Evolutionary conservation across 2,113 vertebrate species (phyloP).

Genomic region (Peromyscus polionotus): DNA sequence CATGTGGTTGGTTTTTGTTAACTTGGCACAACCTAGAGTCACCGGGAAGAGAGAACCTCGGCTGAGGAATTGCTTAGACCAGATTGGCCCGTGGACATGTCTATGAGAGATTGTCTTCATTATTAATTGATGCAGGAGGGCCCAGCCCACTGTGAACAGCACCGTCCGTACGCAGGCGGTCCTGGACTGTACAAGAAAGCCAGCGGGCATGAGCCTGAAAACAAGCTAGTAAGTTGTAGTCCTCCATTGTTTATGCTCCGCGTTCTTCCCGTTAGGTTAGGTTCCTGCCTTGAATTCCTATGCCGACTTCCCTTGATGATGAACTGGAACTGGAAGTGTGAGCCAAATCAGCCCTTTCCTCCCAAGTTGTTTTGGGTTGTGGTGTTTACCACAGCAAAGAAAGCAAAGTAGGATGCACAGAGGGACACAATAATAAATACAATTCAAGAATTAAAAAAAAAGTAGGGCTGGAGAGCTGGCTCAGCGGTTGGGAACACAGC

Average conservation of each 20-base stretch:
- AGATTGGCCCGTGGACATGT: too few relatives aligned
- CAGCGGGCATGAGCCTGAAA: not conserved
- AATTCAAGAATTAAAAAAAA: not conserved
- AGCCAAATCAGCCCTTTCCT: not conserved
- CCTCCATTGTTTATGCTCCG: not conserved
- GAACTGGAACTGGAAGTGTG: not conserved
- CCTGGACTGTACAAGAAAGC: not conserved
- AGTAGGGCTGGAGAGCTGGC: too few relatives aligned
- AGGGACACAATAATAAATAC: not conserved
- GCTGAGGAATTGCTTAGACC: too few relatives aligned
- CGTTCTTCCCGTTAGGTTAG: not conserved
- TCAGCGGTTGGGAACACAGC: too few relatives aligned
- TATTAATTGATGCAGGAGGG: not conserved
- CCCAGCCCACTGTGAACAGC: not conserved
- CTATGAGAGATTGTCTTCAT: not conserved
- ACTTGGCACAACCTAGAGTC: not conserved
- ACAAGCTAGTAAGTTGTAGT: not conserved
- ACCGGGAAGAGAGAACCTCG: not conserved
- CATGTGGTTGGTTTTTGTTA: not conserved
- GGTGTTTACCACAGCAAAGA: not conserved
- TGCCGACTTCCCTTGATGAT: not conserved
- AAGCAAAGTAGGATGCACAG: not conserved
- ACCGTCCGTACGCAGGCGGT: not conserved
- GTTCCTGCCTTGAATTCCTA: not conserved
- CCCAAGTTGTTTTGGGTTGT: not conserved